A percentile compares a stretch with the other conserved stretches of the same genome.
These are phyloP conservation scores for Drosophila rellima DNA, from an alignment of 2,888 invertebrate genomes.

Conservation along the genomic window DNA sequence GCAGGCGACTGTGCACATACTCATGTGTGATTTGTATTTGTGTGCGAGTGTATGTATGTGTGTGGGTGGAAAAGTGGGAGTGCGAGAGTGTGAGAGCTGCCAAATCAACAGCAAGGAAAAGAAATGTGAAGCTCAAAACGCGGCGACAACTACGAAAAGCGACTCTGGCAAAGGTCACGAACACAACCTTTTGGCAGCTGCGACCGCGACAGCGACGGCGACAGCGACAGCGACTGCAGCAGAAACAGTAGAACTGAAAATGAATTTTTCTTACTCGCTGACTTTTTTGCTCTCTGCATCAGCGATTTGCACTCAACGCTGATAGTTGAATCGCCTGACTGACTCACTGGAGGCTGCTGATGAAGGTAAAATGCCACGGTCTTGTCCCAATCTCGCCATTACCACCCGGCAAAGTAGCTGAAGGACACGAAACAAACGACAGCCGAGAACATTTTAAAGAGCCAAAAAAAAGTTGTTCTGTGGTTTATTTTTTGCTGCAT, in stretches of 20 bases:
- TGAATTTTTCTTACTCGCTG: slow-evolving; percentile 43
- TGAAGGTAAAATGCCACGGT: slow-evolving; percentile 53
- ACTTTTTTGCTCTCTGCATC: slow-evolving; percentile 61
- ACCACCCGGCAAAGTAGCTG: slow-evolving; percentile 5
- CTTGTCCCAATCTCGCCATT: slow-evolving; percentile 7
- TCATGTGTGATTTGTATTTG: slow-evolving; percentile 9
- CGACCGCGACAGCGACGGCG: slow-evolving; percentile 44
- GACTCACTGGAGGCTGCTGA: slow-evolving; percentile 50
- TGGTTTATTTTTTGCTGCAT: slow-evolving; percentile 46
- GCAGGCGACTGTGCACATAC: slow-evolving; percentile 36
- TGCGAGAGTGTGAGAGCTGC: slow-evolving; percentile 37
- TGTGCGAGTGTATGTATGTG: slow-evolving; percentile 22
- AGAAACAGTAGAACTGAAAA: slow-evolving; percentile 35
- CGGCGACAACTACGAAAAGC: slow-evolving; percentile 73
- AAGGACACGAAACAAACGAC: slow-evolving; percentile 47
- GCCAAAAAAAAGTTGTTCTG: slow-evolving; percentile 36
- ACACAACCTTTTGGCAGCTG: slow-evolving; percentile 78
- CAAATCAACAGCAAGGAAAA: slow-evolving; percentile 72
- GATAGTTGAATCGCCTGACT: slow-evolving; percentile 66
- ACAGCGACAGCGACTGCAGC: slow-evolving; percentile 27
- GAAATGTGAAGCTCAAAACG: slow-evolving; percentile 64
- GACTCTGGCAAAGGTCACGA: slow-evolving; percentile 75
- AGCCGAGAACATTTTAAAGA: slow-evolving; percentile 48
- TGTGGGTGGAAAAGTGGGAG: background rate
- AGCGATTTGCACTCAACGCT: slow-evolving; percentile 77